Base-by-base conservation (phyloP, 2,113 vertebrate species). In the Cyphomyrus plagiostoma region DNA sequence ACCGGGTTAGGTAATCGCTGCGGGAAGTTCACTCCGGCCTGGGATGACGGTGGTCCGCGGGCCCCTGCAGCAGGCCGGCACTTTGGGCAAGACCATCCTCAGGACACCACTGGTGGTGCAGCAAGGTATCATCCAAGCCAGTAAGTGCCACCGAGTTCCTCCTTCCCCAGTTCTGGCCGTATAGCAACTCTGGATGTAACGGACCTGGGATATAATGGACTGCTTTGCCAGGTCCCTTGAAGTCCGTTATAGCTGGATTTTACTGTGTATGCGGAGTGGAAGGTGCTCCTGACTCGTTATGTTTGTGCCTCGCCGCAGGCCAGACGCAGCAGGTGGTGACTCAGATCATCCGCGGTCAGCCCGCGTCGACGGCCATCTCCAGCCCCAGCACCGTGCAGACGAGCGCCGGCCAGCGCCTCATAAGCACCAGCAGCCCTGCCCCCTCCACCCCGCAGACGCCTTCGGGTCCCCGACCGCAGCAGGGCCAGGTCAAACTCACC, bases 401-500 rank as follows among this genome's bases (percentile, higher is more conserved):
- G 7, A 89, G 93, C 52, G 82, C 95, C 30, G 94, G 92, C 6
- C 97, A 95, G 70, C 97, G 97, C 89, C 92, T 94, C 0, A 89
- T 95, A 45, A 93, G 95, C 19, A 91, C 94, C n/a, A 93, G 90
- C 26, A 21, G 96, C 0, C 39, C 97, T 1, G 95, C 19, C 52
- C 4, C 93, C 0, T 7, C 96, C 0, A 90, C 46, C 45, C 83
- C 92, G 87, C 19, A 93, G 52, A 93, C 53, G 0, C 93, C 88
- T 89, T 92, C 93, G 26, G 66, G 93, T 42, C 91, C 94, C 88
- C 96, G 98, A 4, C 97, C 98, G 0, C 98, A 98, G 89, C 99
- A 99, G 94, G 98, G 99, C 30, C 98, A 99, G 91, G 99, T 99
- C 89, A 99, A 99, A 89, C 98, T 99, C 42, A 99, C 99, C 1